Percentiles rank a stretch among this genome's conserved stretches.
Conservation (phyloP, 2,797 vertebrate species). For the Setipinna tenuifilis region DNA sequence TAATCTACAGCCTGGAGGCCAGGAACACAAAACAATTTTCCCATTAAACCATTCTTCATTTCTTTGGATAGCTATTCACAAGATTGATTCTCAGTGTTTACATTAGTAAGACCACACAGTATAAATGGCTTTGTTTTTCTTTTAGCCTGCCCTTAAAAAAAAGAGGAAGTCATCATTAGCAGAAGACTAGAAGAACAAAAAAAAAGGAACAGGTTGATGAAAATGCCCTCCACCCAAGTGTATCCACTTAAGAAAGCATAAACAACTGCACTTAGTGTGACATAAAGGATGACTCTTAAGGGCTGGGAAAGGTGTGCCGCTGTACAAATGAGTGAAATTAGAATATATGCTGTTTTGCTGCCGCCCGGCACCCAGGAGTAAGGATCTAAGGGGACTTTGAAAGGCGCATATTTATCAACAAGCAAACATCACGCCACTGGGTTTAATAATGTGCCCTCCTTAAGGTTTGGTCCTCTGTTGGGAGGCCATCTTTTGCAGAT, state of each 20-base stretch:
- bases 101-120: conserved; percentile 41
- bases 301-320: neutral
- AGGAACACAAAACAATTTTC: conserved; percentile 37
- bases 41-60: conserved; percentile 38
- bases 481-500: conserved; percentile 28
- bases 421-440: neutral
- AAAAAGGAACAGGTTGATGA: conserved; percentile 3
- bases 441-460: neutral
- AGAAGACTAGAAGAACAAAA: neutral
- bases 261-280: neutral
- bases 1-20: conserved; percentile 23
- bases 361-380: neutral
- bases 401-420: neutral
- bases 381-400: neutral
- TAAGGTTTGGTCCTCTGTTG: neutral
- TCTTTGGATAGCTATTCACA: conserved; percentile 34
- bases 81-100: conserved; percentile 37
- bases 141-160: conserved; percentile 18
- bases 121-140: conserved; percentile 43
- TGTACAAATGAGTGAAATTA: conserved; percentile 12
- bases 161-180: conserved; percentile 10
- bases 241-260: conserved; percentile 7
- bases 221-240: neutral
- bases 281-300: neutral
- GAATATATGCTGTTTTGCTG: neutral